Evolutionary conservation across 2,797 vertebrate species (phyloP).

Genomic region (Heliangelus exortis): DNA sequence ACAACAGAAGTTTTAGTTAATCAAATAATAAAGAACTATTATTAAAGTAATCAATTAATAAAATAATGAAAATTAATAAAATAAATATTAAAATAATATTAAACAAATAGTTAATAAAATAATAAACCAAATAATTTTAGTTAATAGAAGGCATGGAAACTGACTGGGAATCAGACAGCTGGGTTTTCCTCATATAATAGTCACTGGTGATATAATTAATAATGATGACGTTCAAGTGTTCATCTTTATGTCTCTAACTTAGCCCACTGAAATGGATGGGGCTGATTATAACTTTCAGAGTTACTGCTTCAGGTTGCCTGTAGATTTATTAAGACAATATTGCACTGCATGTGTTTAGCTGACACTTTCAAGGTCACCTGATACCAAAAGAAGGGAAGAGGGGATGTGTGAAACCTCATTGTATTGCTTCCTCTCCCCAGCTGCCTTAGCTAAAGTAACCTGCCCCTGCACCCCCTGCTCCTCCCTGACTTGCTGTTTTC

Average conservation of each 20-base stretch:
- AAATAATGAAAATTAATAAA: too few relatives aligned
- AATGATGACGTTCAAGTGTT: background rate
- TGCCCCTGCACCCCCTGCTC: background rate
- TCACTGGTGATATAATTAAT: background rate
- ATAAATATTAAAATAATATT: too few relatives aligned
- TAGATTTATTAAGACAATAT: background rate
- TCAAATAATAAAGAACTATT: too few relatives aligned
- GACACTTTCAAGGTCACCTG: background rate
- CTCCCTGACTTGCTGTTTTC: background rate
- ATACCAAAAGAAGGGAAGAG: background rate
- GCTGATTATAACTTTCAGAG: background rate
- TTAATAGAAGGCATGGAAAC: background rate
- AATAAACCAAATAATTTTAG: too few relatives aligned
- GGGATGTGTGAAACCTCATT: accelerated
- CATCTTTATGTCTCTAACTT: background rate
- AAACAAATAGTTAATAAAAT: too few relatives aligned
- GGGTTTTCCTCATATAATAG: background rate
- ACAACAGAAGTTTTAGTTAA: too few relatives aligned
- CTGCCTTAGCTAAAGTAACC: background rate
- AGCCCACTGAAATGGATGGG: background rate
- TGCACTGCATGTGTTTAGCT: background rate
- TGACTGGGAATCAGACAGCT: background rate
- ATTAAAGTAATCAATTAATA: too few relatives aligned
- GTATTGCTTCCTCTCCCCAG: background rate
- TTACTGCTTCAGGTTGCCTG: background rate